phyloP scores from a whole-genome alignment of 1,140 invertebrate genomes.

The Drosophila elegans region DNA sequence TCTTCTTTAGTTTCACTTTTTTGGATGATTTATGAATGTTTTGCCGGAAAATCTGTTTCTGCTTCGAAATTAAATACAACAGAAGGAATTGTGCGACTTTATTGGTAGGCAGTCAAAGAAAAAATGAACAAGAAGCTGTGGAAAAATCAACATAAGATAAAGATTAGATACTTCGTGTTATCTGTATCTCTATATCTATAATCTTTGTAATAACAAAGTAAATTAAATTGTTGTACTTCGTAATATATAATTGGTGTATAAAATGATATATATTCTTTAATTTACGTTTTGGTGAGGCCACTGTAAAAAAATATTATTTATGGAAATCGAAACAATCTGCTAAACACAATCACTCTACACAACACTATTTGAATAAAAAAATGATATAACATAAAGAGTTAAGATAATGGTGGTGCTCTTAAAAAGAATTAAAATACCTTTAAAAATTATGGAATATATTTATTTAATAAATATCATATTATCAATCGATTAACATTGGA shows the following conservation, averaged over 20 bases:
- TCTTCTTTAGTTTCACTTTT: constrained; percentile 38
- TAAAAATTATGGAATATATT: too few relatives aligned
- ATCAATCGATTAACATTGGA: too few relatives aligned
- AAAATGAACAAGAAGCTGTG: constrained; percentile 4
- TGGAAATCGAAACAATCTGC: too few relatives aligned
- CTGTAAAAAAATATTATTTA: neutral
- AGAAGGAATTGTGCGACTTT: constrained; percentile 8
- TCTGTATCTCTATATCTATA: neutral
- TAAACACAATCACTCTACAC: too few relatives aligned
- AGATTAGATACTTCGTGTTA: constrained; percentile 19
- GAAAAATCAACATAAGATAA: neutral
- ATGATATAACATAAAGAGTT: too few relatives aligned
- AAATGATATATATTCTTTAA: neutral
- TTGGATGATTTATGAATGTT: constrained; percentile 42
- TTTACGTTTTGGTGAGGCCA: too few relatives aligned
- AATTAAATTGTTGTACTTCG: neutral
- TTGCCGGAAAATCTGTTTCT: constrained; percentile 22
- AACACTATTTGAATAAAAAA: too few relatives aligned
- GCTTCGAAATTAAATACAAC: neutral
- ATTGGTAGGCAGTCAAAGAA: constrained; percentile 1
- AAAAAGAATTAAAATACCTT: too few relatives aligned
- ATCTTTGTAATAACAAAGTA: constrained; percentile 8
- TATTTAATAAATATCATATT: too few relatives aligned
- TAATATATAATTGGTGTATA: constrained; percentile 1
- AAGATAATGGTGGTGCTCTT: too few relatives aligned